Percentiles rank a stretch among this genome's conserved stretches.
Evolutionary conservation across 1,140 invertebrate species (phyloP).

Genomic region (Ceratitis capitata): DNA sequence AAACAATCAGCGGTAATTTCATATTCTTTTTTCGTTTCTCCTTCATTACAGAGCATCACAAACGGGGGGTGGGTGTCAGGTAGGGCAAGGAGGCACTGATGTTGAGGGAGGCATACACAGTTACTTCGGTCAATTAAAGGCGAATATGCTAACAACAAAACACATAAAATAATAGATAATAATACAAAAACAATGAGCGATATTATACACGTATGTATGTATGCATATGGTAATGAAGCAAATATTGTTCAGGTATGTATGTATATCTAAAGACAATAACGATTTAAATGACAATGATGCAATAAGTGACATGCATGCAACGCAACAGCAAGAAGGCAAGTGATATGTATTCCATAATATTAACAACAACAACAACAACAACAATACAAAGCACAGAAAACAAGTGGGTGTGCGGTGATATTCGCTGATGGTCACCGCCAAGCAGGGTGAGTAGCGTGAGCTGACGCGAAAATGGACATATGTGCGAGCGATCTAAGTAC

Average conservation of each 20-base stretch:
- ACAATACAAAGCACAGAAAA: no score
- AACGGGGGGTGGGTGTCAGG: neutral
- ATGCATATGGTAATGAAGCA: conserved; percentile 25
- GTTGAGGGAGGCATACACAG: neutral
- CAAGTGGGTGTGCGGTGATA: neutral
- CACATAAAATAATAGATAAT: neutral
- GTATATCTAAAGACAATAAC: neutral
- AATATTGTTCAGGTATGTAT: no score
- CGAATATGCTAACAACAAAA: neutral
- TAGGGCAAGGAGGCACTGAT: neutral
- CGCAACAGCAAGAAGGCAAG: neutral
- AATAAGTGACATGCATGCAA: conserved; percentile 30
- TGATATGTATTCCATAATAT: neutral
- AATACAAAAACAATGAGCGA: conserved; percentile 15
- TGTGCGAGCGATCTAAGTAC: neutral
- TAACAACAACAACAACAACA: no score
- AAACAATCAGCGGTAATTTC: conserved; percentile 61
- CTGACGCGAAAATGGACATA: conserved; percentile 28
- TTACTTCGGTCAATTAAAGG: neutral
- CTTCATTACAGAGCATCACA: neutral
- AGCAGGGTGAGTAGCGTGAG: conserved; percentile 6
- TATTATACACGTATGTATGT: no score
- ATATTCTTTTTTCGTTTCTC: conserved; percentile 34
- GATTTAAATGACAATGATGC: conserved; percentile 39
- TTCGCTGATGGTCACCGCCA: neutral